Conservation (phyloP, 2,888 invertebrate genomes). For the Cremastobaeus sp. region DNA sequence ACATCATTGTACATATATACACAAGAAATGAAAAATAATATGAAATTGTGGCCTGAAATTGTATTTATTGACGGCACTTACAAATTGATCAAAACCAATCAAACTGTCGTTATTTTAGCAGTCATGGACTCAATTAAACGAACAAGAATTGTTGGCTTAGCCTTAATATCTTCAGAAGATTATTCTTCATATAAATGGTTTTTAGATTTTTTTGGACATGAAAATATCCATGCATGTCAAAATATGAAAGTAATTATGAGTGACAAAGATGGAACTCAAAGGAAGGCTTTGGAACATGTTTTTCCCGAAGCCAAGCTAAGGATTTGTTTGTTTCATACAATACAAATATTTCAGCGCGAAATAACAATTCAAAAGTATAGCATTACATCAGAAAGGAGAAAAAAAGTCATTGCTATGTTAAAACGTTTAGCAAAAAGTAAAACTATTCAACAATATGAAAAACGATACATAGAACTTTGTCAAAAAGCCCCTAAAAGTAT, state of each 20-base stretch:
- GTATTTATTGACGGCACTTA: constrained; percentile 1
- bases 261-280: neutral
- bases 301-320: neutral
- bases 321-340: neutral
- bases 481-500: neutral
- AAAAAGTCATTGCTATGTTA: neutral
- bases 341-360: neutral
- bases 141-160: neutral
- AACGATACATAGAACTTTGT: neutral
- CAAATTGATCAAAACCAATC: neutral
- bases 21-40: neutral
- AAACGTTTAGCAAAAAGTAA: neutral
- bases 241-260: neutral
- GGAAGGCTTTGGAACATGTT: neutral
- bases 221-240: neutral
- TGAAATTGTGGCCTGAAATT: constrained; percentile 6
- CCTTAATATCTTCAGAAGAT: neutral
- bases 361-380: neutral
- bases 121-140: no score
- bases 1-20: no score
- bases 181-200: neutral
- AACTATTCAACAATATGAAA: neutral
- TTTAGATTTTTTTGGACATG: neutral
- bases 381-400: no score
- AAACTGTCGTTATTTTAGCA: neutral